Percentiles rank a stretch among this genome's conserved stretches.
Conservation (phyloP, 2,113 vertebrate species). For the Pseudopipra pipra region DNA sequence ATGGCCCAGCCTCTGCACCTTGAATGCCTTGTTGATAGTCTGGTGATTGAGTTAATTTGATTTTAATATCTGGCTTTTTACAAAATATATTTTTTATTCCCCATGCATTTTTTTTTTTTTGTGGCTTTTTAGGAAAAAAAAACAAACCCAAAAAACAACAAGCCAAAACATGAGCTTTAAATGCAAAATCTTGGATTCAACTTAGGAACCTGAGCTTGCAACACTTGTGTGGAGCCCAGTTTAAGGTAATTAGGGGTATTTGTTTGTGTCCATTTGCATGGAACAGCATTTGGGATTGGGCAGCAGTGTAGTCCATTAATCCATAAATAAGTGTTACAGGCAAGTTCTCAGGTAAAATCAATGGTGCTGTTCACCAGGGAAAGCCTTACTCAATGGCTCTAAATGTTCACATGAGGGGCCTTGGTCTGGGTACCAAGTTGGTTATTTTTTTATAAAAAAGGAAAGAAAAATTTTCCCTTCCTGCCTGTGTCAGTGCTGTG, state of each 20-base stretch:
- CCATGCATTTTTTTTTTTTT: not conserved
- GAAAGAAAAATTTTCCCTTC: not conserved
- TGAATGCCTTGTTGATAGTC: not conserved
- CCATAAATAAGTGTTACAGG: not conserved
- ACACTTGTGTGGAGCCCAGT: not conserved
- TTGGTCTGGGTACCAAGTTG: not conserved
- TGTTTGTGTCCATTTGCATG: rapidly evolving
- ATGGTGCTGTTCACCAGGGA: not conserved
- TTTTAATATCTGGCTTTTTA: not conserved
- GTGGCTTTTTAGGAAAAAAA: not conserved
- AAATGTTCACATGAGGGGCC: not conserved
- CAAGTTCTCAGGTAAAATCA: not conserved
- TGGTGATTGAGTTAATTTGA: not conserved
- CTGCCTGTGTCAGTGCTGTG: not conserved
- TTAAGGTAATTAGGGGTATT: not conserved
- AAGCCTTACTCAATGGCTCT: not conserved
- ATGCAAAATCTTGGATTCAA: not conserved
- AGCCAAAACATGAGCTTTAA: not conserved
- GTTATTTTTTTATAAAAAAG: not conserved
- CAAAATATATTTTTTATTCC: not conserved
- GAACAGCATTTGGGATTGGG: not conserved
- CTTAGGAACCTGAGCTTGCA: not conserved
- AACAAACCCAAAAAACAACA: too few relatives aligned
- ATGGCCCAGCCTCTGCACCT: not conserved
- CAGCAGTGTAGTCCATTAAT: not conserved